These are phyloP conservation scores for Venusia cambrica DNA, from an alignment of 2,888 invertebrate species.

Conservation along the genomic window DNA sequence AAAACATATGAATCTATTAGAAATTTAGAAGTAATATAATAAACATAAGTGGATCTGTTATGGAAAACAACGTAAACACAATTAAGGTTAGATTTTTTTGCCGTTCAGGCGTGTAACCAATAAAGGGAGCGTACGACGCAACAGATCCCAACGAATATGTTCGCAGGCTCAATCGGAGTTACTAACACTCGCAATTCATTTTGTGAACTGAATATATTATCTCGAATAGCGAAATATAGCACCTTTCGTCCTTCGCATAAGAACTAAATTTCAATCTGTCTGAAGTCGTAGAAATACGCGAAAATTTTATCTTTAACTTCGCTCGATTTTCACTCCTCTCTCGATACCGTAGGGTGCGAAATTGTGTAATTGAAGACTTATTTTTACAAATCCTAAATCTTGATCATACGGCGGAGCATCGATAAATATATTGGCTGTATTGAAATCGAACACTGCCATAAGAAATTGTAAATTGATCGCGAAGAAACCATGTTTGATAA, in stretches of 20 bases:
- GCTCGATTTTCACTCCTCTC: conserved; percentile 50
- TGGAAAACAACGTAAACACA: conserved; percentile 58
- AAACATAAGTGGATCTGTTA: too few relatives aligned
- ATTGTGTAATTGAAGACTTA: conserved; percentile 36
- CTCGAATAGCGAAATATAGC: conserved; percentile 52
- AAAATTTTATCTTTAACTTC: conserved; percentile 42
- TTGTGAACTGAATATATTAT: conserved; percentile 80
- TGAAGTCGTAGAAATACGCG: conserved; percentile 61
- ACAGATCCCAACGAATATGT: conserved; percentile 79
- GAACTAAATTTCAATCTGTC: conserved; percentile 50
- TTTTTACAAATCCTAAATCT: conserved; percentile 70
- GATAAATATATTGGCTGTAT: conserved; percentile 73
- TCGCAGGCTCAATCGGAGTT: conserved; percentile 78
- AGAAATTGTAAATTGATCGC: conserved; percentile 63
- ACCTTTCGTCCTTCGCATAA: conserved; percentile 52
- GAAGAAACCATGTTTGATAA: conserved; percentile 53
- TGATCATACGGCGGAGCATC: conserved; percentile 64
- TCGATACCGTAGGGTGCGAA: conserved; percentile 40
- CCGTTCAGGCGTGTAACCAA: conserved; percentile 60
- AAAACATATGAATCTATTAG: conserved; percentile 61
- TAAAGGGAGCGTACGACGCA: conserved; percentile 69
- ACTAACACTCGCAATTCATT: conserved; percentile 81
- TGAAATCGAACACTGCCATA: conserved; percentile 72
- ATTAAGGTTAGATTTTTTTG: conserved; percentile 56
- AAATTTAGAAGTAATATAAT: too few relatives aligned